Conservation (phyloP, 2,797 vertebrate species). For the Darevskia mixta region DNA sequence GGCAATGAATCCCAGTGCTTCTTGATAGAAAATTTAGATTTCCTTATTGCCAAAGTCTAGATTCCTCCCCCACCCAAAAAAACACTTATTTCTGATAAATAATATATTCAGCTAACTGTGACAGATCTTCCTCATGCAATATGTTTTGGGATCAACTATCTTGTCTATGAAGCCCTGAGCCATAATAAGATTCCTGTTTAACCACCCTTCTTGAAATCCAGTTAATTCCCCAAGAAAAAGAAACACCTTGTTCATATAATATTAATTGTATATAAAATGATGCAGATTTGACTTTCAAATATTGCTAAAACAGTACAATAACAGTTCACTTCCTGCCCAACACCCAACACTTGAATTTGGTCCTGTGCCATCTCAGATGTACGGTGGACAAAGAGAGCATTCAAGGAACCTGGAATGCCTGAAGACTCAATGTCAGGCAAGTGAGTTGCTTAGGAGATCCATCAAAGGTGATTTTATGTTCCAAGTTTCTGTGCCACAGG, state of each 20-base stretch:
- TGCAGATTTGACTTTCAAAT: not conserved
- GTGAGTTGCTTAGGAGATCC: conserved; percentile 17
- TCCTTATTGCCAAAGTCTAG: no score
- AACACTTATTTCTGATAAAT: no score
- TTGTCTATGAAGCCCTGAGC: not conserved
- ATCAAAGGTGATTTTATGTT: conserved; percentile 33
- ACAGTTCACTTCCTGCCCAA: not conserved
- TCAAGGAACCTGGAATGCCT: conserved; percentile 3
- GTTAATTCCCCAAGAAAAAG: not conserved
- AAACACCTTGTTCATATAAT: not conserved
- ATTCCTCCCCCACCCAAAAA: no score
- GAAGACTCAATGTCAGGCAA: conserved; percentile 8
- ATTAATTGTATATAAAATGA: not conserved
- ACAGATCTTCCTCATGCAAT: not conserved
- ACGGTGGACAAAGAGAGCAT: not conserved
- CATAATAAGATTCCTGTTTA: not conserved
- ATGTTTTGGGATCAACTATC: not conserved
- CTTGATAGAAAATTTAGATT: no score
- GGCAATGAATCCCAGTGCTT: no score
- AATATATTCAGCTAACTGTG: not conserved
- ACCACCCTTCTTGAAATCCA: not conserved
- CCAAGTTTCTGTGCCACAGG: conserved; percentile 43
- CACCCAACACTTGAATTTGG: not conserved
- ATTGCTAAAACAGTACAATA: conserved; percentile 2
- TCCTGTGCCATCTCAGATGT: conserved; percentile 19